Evolutionary conservation across 2,113 vertebrate genomes (phyloP), one percentile per base, ranked within the genome.

Genomic region (Sciurus niger): DNA sequence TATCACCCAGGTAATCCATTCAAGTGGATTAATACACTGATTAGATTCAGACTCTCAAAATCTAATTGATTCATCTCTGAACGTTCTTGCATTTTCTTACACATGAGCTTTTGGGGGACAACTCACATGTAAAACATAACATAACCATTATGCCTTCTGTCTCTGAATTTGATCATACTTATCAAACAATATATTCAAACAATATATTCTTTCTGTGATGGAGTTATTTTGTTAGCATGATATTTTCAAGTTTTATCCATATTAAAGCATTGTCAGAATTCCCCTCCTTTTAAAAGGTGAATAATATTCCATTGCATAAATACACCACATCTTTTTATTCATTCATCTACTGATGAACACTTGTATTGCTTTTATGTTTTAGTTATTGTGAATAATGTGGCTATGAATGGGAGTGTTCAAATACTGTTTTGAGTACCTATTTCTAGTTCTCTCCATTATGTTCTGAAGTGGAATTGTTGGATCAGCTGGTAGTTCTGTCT

Each of bases 311-410:
- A 67, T 73, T 73, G 18, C 58, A 48, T 48, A 48, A 48, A 48
- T 8, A 48, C 46, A 48, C 46, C 46, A 48, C 46, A 84, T 80
- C 51, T 84, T 3, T 58, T n/a, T 60, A 18, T 28, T 30, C 24
- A 65, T 43, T 73, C 22, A 80, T 74, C 22, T 87, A 40, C 40
- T 85, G 17, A 79, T 80, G 30, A 5, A n/a, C 17, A 73, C 28
- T 88, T 85, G n/a, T n/a, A 4, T 72, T 79, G n/a, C 48, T 72
- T 84, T 30, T 48, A 30, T 63, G 25, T 40, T 68, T 95, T 95
- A 76, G 40, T 20, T 88, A 72, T 30, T 84, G 13, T 84, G 65
- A 94, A 43, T 93, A 95, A 80, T 63, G 28, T 16, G 76, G 43
- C 9, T 89, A 79, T 89, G 46, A 80, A 73, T n/a, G 68, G 32